These are phyloP conservation scores for Xestia rhomboidea DNA, from an alignment of 2,888 invertebrate genomes.

Conservation along the genomic window DNA sequence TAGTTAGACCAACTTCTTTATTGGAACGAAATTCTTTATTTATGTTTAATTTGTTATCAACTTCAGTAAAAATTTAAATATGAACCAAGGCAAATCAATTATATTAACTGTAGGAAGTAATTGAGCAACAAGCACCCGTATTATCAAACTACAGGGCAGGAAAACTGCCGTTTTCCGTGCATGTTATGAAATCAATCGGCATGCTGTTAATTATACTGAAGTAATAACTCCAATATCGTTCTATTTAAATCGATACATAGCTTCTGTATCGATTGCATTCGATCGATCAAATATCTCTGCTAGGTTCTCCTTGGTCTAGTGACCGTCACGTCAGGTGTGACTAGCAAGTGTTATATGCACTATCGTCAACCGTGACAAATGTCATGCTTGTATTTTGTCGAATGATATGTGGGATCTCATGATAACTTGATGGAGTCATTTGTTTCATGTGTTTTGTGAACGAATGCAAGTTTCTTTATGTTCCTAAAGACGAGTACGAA, in stretches of 20 bases:
- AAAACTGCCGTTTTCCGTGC: conserved; percentile 55
- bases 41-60: not conserved
- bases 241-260: conserved; percentile 50
- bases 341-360: conserved; percentile 11
- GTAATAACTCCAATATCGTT: conserved; percentile 50
- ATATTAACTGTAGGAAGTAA: conserved; percentile 26
- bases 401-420: not conserved
- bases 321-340: conserved; percentile 32
- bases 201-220: conserved; percentile 48
- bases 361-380: conserved; percentile 1
- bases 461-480: not conserved
- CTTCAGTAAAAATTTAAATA: not conserved
- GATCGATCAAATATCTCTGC: conserved; percentile 48
- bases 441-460: not conserved
- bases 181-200: conserved; percentile 56
- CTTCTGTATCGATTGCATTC: conserved; percentile 49
- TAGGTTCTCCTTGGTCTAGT: conserved; percentile 35
- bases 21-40: not conserved
- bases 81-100: not conserved
- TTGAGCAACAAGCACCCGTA: conserved; percentile 41
- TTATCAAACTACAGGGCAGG: conserved; percentile 47
- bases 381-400: not conserved
- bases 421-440: not conserved
- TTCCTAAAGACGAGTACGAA: not conserved
- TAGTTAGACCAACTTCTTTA: not conserved